phyloP scores from a whole-genome alignment of 2,797 vertebrate genomes.

The Phylloscopus collybita region DNA sequence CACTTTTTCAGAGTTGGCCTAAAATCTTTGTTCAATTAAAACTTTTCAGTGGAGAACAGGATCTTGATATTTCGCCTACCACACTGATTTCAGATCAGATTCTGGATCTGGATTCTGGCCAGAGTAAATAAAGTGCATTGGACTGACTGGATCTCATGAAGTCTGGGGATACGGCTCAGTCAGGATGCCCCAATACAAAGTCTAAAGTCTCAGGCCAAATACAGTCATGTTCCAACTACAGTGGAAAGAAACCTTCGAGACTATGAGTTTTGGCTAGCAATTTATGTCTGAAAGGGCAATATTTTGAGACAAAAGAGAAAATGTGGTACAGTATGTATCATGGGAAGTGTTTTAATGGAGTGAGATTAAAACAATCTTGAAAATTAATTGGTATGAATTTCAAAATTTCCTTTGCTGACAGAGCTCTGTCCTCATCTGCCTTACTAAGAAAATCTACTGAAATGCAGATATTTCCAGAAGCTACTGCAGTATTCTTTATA shows the following conservation, averaged over 20 bases:
- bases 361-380: neutral
- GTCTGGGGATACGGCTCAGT: neutral
- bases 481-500: neutral
- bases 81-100: neutral
- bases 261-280: neutral
- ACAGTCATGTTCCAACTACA: neutral
- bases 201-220: neutral
- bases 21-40: neutral
- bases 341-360: neutral
- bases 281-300: neutral
- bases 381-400: neutral
- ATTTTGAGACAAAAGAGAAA: neutral
- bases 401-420: neutral
- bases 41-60: neutral
- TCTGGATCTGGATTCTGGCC: neutral
- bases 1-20: neutral
- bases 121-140: neutral
- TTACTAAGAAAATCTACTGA: neutral
- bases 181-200: neutral
- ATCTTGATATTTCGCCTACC: neutral
- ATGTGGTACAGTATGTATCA: neutral
- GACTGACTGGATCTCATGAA: neutral
- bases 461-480: conserved; percentile 25
- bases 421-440: neutral
- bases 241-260: neutral